Evolutionary conservation across 2,113 vertebrate species (phyloP), one percentile per base, ranked within the genome.

Genomic region (Thalassoma bifasciatum): DNA sequence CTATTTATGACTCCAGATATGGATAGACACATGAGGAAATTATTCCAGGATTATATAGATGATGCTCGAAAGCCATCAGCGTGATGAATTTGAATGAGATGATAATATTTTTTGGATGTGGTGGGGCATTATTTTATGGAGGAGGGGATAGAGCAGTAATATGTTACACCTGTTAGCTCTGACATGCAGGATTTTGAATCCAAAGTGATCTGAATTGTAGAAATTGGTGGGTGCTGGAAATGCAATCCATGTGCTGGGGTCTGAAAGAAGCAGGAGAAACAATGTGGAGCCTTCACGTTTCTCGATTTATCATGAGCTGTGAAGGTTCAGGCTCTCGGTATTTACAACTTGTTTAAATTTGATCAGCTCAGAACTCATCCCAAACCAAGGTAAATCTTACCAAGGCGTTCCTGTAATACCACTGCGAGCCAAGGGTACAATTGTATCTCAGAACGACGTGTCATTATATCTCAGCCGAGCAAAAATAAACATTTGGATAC

Each of bases 401-500:
- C 66, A 30, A 50, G 50, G 61, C 0, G 16, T 65, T 65, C 74
- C 10, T 76, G 64, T 79, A 75, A 81, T 65, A 72, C 73, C 79
- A 79, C 65, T 34, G 21, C 47, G 71, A 79, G 82, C 85, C 81
- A 75, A 77, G 84, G 82, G 77, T 88, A 76, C 86, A 83, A 85
- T 86, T 82, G 81, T 40, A 83, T 83, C 88, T 88, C 70, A 58
- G 77, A 88, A 87, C 66, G 61, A 92, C 89, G 73, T 88, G 90
- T 92, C 88, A 87, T 92, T 83, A 81, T 84, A 75, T 76, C 86
- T 82, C 77, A 85, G 81, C 79, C 40, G 67, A 82, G 87, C 88
- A 90, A 88, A 93, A 91, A 92, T 88, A 93, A 91, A 92, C 87
- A 91, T 91, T 90, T 92, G 88, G 88, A 87, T 83, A 89, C 61